Evolutionary conservation across 1,140 invertebrate genomes (phyloP).

Genomic region (Sarcophaga bullata): DNA sequence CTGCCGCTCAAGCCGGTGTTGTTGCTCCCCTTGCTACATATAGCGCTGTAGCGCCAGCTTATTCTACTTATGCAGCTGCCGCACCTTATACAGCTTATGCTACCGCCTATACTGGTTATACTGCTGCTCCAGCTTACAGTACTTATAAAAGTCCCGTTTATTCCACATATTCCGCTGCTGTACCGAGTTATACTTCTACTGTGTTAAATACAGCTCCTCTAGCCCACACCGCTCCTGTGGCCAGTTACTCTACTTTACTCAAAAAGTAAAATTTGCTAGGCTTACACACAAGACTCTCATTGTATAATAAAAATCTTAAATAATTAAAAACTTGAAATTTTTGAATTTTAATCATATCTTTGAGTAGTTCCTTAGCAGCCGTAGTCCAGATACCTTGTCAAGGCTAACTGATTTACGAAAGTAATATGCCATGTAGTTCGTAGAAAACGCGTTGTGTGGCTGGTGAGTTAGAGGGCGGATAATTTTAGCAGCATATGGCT

Average conservation of each 20-base stretch:
- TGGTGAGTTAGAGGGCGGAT: too few relatives aligned
- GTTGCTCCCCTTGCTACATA: slow-evolving; percentile 4
- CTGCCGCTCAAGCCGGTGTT: not conserved
- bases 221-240: not conserved
- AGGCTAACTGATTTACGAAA: too few relatives aligned
- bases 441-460: too few relatives aligned
- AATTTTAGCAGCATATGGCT: too few relatives aligned
- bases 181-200: not conserved
- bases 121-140: slow-evolving; percentile 45
- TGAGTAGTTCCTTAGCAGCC: too few relatives aligned
- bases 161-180: slow-evolving; percentile 25
- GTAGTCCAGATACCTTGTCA: too few relatives aligned
- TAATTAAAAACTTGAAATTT: too few relatives aligned
- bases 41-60: not conserved
- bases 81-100: not conserved
- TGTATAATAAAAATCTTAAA: too few relatives aligned
- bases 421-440: too few relatives aligned
- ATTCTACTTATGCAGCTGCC: not conserved
- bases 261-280: not conserved
- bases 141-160: not conserved
- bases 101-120: slow-evolving; percentile 49
- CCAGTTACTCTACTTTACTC: not conserved
- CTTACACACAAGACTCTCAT: too few relatives aligned
- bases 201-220: not conserved
- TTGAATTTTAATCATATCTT: too few relatives aligned